Base-by-base conservation (phyloP, 2,888 invertebrate species). In the Aphelenchoides bicaudatus region DNA sequence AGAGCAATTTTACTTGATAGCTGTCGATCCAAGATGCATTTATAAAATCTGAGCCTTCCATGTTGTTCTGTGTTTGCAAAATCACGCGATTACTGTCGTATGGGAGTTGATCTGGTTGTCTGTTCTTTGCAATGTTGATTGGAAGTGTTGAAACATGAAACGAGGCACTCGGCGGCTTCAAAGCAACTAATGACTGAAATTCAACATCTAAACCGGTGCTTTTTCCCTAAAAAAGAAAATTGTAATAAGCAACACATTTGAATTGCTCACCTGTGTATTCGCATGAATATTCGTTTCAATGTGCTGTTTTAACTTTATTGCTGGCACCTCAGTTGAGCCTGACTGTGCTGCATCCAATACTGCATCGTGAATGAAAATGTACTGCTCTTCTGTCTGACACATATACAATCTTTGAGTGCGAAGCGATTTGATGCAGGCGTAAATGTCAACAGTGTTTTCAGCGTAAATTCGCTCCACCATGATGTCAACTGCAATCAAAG, bases 341-440 rank as follows among this genome's bases (percentile, higher is more conserved):
- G 93, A 93, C 63, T 92, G 88, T 5, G 93, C 91, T 3, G 96
- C 96, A 82, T 98, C 96, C 56, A 94, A 83, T 23, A 99, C 85
- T 2, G 98, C 91, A 80, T 99, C 98, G 80, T 99, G 94, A 71
- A 98, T 96, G 83, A 99, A 98, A 68, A 96, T 91, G 82, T 99
- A 99, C 82, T 99, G 76, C 25, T 76, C 76, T 50, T 76, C 76
- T 16, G 75, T 76, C 63, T 73, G 91, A 28, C 98, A 96, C 96
- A 98, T 99, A 83, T 98, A 98, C 82, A 96, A 96, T 54, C 98
- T 86, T 81, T 98, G 98, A 25, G 96, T 92, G 61, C 98, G 86
- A 66, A 98, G 85, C 79, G 92, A 92, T 13, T 96, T 96, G 34
- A 98, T 98, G 83, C 96, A 96, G 6, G 96, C 98, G 79, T 96